Evolutionary conservation across 1,140 invertebrate species (phyloP).

Genomic region (Hestina assimilis): DNA sequence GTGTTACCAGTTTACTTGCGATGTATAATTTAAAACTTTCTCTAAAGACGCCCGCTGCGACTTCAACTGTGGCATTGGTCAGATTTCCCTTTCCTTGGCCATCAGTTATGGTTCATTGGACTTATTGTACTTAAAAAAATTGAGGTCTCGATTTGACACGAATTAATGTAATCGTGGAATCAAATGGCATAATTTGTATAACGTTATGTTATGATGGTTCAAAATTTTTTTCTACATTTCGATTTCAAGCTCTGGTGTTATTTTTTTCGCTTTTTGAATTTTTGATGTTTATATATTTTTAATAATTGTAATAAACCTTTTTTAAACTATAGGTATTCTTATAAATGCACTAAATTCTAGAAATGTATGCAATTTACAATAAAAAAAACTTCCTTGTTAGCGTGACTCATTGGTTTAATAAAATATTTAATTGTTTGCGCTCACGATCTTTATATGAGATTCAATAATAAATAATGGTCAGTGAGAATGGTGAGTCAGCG

Average conservation of each 20-base stretch:
- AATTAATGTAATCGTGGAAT: not conserved
- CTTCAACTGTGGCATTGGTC: conserved; percentile 31
- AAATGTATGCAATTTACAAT: not conserved
- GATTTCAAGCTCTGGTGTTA: too few species aligned
- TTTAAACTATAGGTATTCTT: too few species aligned
- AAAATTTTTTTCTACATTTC: too few species aligned
- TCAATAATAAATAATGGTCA: too few species aligned
- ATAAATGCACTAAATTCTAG: too few species aligned
- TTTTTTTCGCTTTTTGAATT: too few species aligned
- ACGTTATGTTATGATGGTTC: not conserved
- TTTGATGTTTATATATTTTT: too few species aligned
- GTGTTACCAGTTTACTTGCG: conserved; percentile 59
- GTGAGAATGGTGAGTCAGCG: conserved; percentile 4
- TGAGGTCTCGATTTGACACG: conserved; percentile 3
- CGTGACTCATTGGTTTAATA: conserved; percentile 11
- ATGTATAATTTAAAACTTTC: conserved; percentile 74
- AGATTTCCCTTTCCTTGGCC: conserved; percentile 55
- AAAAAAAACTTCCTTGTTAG: conserved; percentile 20
- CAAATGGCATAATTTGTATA: not conserved
- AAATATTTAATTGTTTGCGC: conserved; percentile 11
- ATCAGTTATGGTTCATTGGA: conserved; percentile 42
- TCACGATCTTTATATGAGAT: conserved; percentile 5
- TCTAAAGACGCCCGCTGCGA: conserved; percentile 44
- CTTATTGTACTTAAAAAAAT: not conserved
- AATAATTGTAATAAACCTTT: too few species aligned